These are phyloP conservation scores for Passer domesticus DNA, from an alignment of 2,113 vertebrate species.

Conservation along the genomic window DNA sequence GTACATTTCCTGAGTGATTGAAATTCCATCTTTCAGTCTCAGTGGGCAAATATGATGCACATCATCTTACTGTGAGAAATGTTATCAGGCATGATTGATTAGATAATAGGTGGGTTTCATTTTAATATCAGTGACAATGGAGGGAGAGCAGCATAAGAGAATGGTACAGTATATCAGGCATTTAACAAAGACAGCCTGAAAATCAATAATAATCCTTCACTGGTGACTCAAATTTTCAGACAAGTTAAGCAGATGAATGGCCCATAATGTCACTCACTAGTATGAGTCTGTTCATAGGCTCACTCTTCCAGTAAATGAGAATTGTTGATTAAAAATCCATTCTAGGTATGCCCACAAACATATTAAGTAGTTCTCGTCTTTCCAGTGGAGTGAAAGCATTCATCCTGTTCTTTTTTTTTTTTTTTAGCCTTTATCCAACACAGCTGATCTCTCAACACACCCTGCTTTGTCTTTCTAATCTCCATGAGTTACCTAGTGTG, in stretches of 20 bases:
- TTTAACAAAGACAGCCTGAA: slow-evolving; percentile 76
- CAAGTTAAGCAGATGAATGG: slow-evolving; percentile 69
- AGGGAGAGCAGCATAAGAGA: slow-evolving; percentile 59
- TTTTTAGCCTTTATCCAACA: not conserved
- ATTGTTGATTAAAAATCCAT: slow-evolving; percentile 75
- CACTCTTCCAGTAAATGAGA: slow-evolving; percentile 68
- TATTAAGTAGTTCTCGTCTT: slow-evolving; percentile 57
- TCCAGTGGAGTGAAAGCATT: slow-evolving; percentile 6
- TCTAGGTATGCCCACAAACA: slow-evolving; percentile 19
- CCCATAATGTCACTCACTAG: slow-evolving; percentile 59
- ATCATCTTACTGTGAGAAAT: slow-evolving; percentile 25
- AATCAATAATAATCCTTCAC: slow-evolving; percentile 76
- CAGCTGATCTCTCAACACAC: not conserved
- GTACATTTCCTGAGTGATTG: not conserved
- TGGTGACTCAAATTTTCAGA: slow-evolving; percentile 71
- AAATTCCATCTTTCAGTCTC: slow-evolving; percentile 31
- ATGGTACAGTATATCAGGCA: slow-evolving; percentile 68
- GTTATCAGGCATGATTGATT: slow-evolving; percentile 67
- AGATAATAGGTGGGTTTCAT: slow-evolving; percentile 72
- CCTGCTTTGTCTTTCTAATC: not conserved
- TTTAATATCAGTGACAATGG: slow-evolving; percentile 69
- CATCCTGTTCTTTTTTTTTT: not conserved
- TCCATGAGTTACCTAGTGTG: not conserved
- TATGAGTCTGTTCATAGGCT: slow-evolving; percentile 62
- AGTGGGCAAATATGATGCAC: slow-evolving; percentile 48